A percentile compares a stretch with the other conserved stretches of the same genome.
These are phyloP conservation scores for Patella pellucida DNA, from an alignment of 2,888 invertebrate species.

Conservation along the genomic window DNA sequence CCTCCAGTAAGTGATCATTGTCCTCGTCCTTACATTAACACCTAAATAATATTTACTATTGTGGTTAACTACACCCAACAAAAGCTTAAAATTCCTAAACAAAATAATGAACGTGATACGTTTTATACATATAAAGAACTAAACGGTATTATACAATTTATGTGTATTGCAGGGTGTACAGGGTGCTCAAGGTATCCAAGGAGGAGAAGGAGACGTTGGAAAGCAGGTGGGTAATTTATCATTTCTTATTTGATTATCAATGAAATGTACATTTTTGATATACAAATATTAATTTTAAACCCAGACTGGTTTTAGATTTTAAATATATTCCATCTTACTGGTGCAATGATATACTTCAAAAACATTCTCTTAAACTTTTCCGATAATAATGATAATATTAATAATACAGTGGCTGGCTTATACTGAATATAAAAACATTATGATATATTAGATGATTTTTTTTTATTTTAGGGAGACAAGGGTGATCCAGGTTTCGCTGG, in stretches of 20 bases:
- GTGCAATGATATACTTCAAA: no score
- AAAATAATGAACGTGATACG: no score
- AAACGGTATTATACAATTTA: background rate
- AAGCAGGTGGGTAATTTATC: constrained; percentile 31
- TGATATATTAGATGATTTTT: no score
- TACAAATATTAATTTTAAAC: background rate
- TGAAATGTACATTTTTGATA: background rate
- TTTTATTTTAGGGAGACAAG: constrained; percentile 48
- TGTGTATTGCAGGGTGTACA: constrained; percentile 39
- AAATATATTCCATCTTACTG: no score
- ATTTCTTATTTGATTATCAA: background rate
- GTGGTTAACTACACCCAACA: no score
- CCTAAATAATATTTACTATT: background rate
- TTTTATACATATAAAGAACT: no score
- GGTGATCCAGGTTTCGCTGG: constrained; percentile 60
- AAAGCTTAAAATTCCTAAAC: no score
- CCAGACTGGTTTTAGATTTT: background rate
- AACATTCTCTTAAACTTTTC: background rate
- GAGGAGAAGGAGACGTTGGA: constrained; percentile 49
- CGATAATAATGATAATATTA: background rate
- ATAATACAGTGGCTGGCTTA: no score
- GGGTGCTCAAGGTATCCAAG: constrained; percentile 43
- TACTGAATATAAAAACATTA: no score
- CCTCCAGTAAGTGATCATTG: constrained; percentile 42
- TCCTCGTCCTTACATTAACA: background rate